These are phyloP conservation scores for Halcyon chelicuti DNA, from an alignment of 2,797 vertebrate genomes.

Conservation along the genomic window DNA sequence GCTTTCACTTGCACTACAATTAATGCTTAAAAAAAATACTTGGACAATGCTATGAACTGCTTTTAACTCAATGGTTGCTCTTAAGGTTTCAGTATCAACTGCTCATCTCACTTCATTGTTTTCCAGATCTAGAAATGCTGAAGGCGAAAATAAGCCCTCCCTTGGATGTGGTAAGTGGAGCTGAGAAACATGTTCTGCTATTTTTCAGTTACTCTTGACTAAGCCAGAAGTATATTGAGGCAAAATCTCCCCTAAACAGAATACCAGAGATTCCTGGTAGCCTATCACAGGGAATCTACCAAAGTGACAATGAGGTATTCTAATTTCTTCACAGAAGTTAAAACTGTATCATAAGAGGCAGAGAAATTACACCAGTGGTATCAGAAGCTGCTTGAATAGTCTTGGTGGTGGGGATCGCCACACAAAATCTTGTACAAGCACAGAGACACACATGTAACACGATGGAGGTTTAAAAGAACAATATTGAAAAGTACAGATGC, in stretches of 20 bases:
- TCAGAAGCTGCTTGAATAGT: neutral
- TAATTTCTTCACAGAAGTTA: neutral
- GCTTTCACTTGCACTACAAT: conserved; percentile 4
- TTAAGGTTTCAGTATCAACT: neutral
- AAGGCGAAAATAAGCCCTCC: neutral
- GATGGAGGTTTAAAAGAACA: neutral
- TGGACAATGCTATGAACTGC: neutral
- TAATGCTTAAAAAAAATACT: neutral
- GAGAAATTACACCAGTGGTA: neutral
- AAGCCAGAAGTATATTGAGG: neutral
- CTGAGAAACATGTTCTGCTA: neutral
- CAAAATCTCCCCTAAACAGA: neutral
- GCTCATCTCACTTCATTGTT: neutral
- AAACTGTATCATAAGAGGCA: neutral
- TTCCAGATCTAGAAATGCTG: neutral
- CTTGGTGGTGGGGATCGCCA: neutral
- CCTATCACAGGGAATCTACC: neutral
- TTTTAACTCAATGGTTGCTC: neutral
- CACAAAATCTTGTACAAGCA: neutral
- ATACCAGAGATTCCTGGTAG: neutral
- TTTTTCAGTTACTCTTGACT: neutral
- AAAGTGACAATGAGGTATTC: neutral
- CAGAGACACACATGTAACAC: neutral
- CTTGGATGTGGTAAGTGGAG: neutral
- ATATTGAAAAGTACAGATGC: neutral